phyloP scores from a whole-genome alignment of 2,888 invertebrate species.

The Scaptodrosophila latifasciaeformis region DNA sequence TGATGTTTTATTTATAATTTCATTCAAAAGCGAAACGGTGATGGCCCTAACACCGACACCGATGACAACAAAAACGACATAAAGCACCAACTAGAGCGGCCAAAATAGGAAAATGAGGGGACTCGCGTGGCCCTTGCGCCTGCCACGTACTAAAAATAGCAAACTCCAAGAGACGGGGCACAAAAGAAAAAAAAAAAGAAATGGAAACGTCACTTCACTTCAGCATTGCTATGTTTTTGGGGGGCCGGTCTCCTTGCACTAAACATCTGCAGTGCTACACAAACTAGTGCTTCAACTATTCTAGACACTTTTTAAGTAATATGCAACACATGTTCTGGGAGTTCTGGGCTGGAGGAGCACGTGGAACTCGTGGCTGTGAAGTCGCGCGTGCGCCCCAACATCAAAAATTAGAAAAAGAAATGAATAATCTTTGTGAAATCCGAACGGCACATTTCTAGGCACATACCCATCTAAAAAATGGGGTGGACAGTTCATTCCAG shows the following conservation, averaged over 20 bases:
- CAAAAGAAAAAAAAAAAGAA: constrained; percentile 29
- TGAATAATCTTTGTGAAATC: too few relatives aligned
- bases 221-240: constrained; percentile 48
- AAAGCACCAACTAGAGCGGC: too few relatives aligned
- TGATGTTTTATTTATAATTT: constrained; percentile 58
- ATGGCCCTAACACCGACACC: not conserved
- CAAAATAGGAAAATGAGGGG: too few relatives aligned
- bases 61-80: constrained; percentile 18
- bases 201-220: constrained; percentile 62
- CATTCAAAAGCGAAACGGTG: constrained; percentile 49
- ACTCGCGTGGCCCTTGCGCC: constrained; percentile 1
- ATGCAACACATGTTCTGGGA: constrained; percentile 58
- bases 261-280: not conserved
- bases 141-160: constrained; percentile 48
- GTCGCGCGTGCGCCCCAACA: too few relatives aligned
- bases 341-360: too few relatives aligned
- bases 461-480: too few relatives aligned
- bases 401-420: too few relatives aligned
- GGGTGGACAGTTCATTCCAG: too few relatives aligned
- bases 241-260: constrained; percentile 11
- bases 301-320: constrained; percentile 65
- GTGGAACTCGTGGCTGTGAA: too few relatives aligned
- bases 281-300: constrained; percentile 49
- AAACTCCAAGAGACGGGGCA: too few relatives aligned
- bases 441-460: too few relatives aligned